These are phyloP conservation scores for Bombus confusus DNA, from an alignment of 1,140 invertebrate genomes.

Conservation along the genomic window DNA sequence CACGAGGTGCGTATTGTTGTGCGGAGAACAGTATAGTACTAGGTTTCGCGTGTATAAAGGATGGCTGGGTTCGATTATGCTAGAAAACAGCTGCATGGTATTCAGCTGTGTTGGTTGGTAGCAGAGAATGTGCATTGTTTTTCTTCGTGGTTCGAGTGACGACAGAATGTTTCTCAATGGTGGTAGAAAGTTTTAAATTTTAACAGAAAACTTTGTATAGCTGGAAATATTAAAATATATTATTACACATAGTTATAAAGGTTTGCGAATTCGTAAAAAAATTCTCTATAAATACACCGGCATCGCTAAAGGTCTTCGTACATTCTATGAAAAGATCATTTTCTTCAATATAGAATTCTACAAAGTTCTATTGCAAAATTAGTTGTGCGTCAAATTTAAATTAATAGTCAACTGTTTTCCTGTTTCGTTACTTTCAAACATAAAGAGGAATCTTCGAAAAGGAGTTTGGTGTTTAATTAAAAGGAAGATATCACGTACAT, in stretches of 20 bases:
- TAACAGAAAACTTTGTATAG: neutral
- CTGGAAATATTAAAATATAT: neutral
- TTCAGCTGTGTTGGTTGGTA: neutral
- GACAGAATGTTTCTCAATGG: neutral
- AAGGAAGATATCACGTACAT: too few relatives aligned
- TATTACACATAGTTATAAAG: neutral
- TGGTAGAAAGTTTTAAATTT: neutral
- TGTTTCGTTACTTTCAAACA: too few relatives aligned
- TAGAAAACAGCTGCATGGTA: neutral
- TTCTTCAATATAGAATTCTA: too few relatives aligned
- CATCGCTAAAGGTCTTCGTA: too few relatives aligned
- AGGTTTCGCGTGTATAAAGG: neutral
- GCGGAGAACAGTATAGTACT: neutral
- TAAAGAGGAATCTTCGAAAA: too few relatives aligned
- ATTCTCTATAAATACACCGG: too few relatives aligned
- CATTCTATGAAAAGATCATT: too few relatives aligned
- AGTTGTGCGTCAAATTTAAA: too few relatives aligned
- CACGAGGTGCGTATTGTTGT: neutral
- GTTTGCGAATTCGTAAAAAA: fast-evolving
- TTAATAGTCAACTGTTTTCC: too few relatives aligned
- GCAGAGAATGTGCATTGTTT: neutral
- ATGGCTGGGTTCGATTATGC: neutral
- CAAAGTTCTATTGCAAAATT: too few relatives aligned
- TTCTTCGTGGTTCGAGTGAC: neutral
- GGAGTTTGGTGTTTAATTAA: too few relatives aligned